Conservation (phyloP, 2,888 invertebrate genomes). For the Drosophila pegasa region DNA sequence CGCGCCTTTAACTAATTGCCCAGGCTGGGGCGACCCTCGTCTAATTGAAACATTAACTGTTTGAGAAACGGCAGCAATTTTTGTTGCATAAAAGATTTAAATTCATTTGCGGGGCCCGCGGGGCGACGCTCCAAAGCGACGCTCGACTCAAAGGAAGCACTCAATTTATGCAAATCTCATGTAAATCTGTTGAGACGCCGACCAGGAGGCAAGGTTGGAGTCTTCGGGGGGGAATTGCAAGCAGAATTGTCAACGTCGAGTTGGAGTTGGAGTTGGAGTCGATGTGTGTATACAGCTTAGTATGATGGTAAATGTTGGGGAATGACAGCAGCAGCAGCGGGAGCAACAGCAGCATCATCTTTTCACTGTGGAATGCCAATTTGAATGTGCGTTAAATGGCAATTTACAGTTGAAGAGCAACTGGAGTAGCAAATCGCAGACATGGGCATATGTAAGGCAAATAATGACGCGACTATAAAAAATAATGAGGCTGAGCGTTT, state of each 20-base stretch:
- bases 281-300: conserved; percentile 43
- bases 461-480: conserved; percentile 69
- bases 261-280: background rate
- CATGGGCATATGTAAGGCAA: conserved; percentile 62
- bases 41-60: conserved; percentile 80
- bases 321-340: conserved; percentile 7
- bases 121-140: conserved; percentile 34
- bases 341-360: background rate
- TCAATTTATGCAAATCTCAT: conserved; percentile 83
- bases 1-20: conserved; percentile 52
- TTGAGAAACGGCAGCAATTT: conserved; percentile 70
- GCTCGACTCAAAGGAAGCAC: conserved; percentile 78
- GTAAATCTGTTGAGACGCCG: conserved; percentile 79
- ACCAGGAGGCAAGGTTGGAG: background rate
- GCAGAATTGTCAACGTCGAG: conserved; percentile 49
- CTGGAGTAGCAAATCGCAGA: conserved; percentile 24
- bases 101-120: conserved; percentile 63
- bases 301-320: conserved; percentile 49
- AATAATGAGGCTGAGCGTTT: conserved; percentile 72
- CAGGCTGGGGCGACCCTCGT: conserved; percentile 33
- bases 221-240: conserved; percentile 52
- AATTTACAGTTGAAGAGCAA: conserved; percentile 64
- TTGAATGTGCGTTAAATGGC: conserved; percentile 72
- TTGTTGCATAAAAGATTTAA: conserved; percentile 72
- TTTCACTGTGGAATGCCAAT: conserved; percentile 37